Evolutionary conservation across 37 sponge, comb jelly and placozoan species (phyloP).

Genomic region (Dysidea cf. avara): DNA sequence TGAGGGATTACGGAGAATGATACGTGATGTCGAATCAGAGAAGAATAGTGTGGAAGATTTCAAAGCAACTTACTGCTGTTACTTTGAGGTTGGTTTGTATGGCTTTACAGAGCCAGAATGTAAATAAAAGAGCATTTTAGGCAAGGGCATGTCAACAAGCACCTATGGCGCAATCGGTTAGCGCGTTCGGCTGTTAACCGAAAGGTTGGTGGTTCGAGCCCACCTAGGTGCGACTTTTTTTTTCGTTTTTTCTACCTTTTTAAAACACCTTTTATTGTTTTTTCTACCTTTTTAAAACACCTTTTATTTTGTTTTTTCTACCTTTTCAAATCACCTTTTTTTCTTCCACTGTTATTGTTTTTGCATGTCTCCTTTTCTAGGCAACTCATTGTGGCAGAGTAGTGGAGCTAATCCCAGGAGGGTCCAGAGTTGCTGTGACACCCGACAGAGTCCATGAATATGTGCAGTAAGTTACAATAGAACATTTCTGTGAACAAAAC

Average conservation of each 20-base stretch:
- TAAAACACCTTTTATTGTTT: too few relatives aligned
- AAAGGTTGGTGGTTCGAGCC: too few relatives aligned
- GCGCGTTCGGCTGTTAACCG: conserved; percentile 81
- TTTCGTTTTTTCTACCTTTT: too few relatives aligned
- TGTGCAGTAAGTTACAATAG: conserved; percentile 51
- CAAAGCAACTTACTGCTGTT: conserved; percentile 68
- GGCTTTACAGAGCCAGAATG: conserved; percentile 6
- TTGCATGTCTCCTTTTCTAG: conserved; percentile 60
- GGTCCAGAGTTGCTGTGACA: conserved; percentile 76
- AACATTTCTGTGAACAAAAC: neutral
- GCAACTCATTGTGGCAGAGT: too few relatives aligned
- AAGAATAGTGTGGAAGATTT: conserved; percentile 64
- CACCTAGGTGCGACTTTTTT: too few relatives aligned
- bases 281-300: conserved; percentile 69
- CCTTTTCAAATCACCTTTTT: too few relatives aligned
- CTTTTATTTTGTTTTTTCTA: conserved; percentile 19
- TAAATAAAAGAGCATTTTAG: too few relatives aligned
- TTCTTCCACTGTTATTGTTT: too few relatives aligned
- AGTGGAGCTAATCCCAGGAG: conserved; percentile 75
- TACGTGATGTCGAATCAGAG: conserved; percentile 65
- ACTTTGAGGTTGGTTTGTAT: conserved; percentile 76
- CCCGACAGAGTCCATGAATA: conserved; percentile 83
- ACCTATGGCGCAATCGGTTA: too few relatives aligned
- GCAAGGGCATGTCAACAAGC: too few relatives aligned
- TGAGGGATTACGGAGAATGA: conserved; percentile 83